These are phyloP conservation scores for Chrysina gloriosa DNA, from an alignment of 2,888 invertebrate species.

Conservation along the genomic window DNA sequence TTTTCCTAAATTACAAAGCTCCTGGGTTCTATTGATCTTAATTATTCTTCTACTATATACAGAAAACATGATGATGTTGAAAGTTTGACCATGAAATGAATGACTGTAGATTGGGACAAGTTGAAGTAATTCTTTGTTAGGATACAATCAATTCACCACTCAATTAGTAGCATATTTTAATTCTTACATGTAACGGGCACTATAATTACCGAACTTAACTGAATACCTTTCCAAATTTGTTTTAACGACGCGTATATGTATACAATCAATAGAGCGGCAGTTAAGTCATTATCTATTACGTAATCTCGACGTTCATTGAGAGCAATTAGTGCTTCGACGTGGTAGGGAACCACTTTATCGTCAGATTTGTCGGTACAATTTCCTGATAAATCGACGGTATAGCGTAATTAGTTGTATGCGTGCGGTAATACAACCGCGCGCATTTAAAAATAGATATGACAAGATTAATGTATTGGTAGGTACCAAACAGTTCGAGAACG, in stretches of 20 bases:
- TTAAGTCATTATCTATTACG: slow-evolving; percentile 12
- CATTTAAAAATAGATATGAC: neutral
- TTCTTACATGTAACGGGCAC: neutral
- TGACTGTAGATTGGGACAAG: neutral
- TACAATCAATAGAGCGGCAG: neutral
- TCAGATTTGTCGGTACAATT: slow-evolving; percentile 17
- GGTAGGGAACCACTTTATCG: neutral
- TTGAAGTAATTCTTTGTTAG: neutral
- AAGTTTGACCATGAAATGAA: slow-evolving; percentile 9
- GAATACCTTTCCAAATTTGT: slow-evolving; percentile 15
- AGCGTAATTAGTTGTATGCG: neutral
- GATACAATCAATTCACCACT: neutral
- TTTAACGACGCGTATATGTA: neutral
- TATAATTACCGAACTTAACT: slow-evolving; percentile 3
- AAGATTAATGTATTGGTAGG: neutral
- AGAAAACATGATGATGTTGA: too few species aligned
- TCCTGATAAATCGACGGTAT: neutral
- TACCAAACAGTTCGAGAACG: neutral
- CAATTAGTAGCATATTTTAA: slow-evolving; percentile 13
- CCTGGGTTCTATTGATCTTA: too few species aligned
- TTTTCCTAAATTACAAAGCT: too few species aligned
- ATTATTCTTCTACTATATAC: too few species aligned
- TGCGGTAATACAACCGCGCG: neutral
- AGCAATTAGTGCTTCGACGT: slow-evolving; percentile 2
- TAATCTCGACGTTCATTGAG: neutral